Percentiles rank a stretch among this genome's conserved stretches.
These are phyloP conservation scores for Chymomyza costata DNA, from an alignment of 1,140 invertebrate species.

Conservation along the genomic window DNA sequence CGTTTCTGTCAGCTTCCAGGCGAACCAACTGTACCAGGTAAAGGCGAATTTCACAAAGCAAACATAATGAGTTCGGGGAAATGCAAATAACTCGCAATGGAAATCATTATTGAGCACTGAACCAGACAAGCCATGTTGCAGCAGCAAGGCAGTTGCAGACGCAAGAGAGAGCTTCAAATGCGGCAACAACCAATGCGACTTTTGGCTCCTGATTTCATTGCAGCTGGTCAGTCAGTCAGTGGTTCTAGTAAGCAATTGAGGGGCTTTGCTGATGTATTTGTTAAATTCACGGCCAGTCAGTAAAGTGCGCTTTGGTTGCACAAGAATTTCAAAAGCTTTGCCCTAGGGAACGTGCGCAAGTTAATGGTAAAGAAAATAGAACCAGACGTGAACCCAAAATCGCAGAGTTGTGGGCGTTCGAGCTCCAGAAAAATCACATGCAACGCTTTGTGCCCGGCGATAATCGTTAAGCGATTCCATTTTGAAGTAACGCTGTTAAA, in stretches of 20 bases:
- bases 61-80: slow-evolving; percentile 66
- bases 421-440: slow-evolving; percentile 8
- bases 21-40: slow-evolving; percentile 2
- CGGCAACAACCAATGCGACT: too few species aligned
- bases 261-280: slow-evolving; percentile 1
- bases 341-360: slow-evolving; percentile 4
- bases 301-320: slow-evolving; percentile 16
- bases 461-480: slow-evolving; percentile 61
- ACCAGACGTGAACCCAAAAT: slow-evolving; percentile 5
- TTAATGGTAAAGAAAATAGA: slow-evolving; percentile 8
- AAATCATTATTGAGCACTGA: slow-evolving; percentile 66
- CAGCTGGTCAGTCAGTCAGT: too few species aligned
- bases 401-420: slow-evolving; percentile 2
- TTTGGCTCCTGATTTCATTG: too few species aligned
- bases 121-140: slow-evolving; percentile 29
- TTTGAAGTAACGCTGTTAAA: slow-evolving; percentile 38
- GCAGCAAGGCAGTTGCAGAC: too few species aligned
- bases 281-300: slow-evolving; percentile 17
- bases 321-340: slow-evolving; percentile 2
- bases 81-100: slow-evolving; percentile 64
- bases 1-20: background rate
- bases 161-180: too few species aligned
- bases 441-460: slow-evolving; percentile 22
- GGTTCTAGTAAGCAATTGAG: too few species aligned
- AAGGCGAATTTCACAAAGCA: slow-evolving; percentile 51